Evolutionary conservation across 1,140 invertebrate genomes (phyloP).

Genomic region (Ceratina calcarata): DNA sequence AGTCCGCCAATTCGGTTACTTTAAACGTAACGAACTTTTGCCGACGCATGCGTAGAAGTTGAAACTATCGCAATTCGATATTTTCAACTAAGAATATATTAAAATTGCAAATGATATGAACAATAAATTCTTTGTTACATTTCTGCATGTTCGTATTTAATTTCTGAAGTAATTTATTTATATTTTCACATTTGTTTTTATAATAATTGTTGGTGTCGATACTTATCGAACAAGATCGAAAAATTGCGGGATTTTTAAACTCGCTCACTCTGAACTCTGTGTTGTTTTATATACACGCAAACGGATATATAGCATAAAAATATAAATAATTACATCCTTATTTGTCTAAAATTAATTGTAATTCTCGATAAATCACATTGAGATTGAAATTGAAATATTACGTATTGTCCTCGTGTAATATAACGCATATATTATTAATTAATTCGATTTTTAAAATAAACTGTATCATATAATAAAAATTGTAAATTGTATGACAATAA

Average conservation of each 20-base stretch:
- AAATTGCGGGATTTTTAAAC: neutral
- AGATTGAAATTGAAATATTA: neutral
- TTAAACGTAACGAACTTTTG: neutral
- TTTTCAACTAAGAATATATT: neutral
- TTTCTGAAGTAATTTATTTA: neutral
- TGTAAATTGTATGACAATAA: slow-evolving; percentile 17
- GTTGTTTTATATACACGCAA: neutral
- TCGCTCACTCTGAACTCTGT: neutral
- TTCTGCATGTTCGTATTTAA: neutral
- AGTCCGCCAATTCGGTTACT: neutral
- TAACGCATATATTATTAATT: neutral
- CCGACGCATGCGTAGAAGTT: neutral
- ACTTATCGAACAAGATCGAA: neutral
- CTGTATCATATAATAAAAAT: neutral
- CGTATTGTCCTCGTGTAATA: neutral
- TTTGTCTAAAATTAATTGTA: slow-evolving; percentile 1
- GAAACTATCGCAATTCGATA: neutral
- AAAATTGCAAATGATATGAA: neutral
- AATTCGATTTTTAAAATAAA: neutral
- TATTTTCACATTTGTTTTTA: neutral
- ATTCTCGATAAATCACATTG: slow-evolving; percentile 4
- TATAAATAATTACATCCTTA: neutral
- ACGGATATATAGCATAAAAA: neutral
- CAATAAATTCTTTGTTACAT: neutral
- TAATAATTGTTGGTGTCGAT: neutral